Evolutionary conservation across 2,888 invertebrate genomes (phyloP).

Genomic region (Scelioninae gen. 1): DNA sequence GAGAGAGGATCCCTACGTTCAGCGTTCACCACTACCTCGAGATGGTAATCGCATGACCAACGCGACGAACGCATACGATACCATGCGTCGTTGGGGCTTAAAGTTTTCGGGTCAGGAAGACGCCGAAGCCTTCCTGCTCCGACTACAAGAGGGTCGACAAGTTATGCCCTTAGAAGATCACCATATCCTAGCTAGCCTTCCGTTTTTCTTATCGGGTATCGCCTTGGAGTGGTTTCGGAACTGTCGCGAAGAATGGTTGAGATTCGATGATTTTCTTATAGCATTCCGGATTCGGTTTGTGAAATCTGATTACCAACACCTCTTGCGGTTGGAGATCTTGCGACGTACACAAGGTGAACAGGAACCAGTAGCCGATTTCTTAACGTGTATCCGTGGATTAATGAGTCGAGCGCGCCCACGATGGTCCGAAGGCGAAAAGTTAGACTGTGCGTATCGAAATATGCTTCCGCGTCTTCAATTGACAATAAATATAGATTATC

Average conservation of each 20-base stretch:
- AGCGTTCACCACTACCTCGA: too few species aligned
- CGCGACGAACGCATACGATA: too few species aligned
- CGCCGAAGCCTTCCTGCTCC: too few species aligned
- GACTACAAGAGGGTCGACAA: too few species aligned
- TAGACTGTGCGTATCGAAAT: background rate
- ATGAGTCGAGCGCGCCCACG: background rate
- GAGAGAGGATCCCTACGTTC: too few species aligned
- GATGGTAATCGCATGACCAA: too few species aligned
- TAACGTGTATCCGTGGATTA: conserved; percentile 3
- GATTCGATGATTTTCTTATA: background rate
- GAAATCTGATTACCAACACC: background rate
- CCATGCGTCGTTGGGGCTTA: too few species aligned
- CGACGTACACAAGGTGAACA: conserved; percentile 8
- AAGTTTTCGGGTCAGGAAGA: too few species aligned
- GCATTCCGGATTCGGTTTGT: background rate
- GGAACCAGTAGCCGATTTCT: background rate
- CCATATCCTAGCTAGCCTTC: too few species aligned
- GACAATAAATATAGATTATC: background rate
- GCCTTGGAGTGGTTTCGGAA: too few species aligned
- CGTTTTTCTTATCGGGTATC: too few species aligned
- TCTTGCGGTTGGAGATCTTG: background rate
- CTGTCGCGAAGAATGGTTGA: background rate
- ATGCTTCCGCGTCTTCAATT: conserved; percentile 1
- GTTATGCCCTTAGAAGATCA: too few species aligned
- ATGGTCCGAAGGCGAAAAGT: background rate